phyloP scores from a whole-genome alignment of 2,113 vertebrate species.

The Scophthalmus maximus region DNA sequence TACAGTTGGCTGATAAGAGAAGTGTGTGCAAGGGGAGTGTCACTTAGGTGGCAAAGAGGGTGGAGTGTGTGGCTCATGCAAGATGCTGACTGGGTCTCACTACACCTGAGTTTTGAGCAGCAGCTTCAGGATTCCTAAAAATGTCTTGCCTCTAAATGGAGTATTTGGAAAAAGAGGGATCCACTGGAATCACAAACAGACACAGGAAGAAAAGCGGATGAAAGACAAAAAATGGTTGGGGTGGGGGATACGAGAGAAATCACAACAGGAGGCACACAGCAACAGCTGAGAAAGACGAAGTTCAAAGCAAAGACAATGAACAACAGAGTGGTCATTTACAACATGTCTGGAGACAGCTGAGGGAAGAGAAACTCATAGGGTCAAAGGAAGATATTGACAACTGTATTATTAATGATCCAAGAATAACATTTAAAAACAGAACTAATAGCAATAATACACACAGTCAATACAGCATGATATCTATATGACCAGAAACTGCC shows the following conservation, averaged over 20 bases:
- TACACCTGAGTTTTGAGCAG: constrained; percentile 87
- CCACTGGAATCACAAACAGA: constrained; percentile 99
- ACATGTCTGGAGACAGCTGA: constrained; percentile 21
- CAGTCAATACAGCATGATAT: background rate
- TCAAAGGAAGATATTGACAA: background rate
- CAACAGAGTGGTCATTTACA: constrained; percentile 47
- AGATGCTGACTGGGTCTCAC: constrained; percentile 87
- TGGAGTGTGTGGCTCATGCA: constrained; percentile 87
- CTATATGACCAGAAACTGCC: background rate
- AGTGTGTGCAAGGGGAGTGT: constrained; percentile 50
- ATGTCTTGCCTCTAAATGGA: constrained; percentile 90
- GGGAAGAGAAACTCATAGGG: background rate
- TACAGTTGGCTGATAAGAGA: constrained; percentile 15
- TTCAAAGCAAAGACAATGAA: constrained; percentile 56
- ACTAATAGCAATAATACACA: background rate
- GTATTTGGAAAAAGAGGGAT: constrained; percentile 90
- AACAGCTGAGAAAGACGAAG: constrained; percentile 38
- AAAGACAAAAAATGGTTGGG: constrained; percentile 39
- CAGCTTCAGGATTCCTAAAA: constrained; percentile 92
- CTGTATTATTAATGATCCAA: background rate
- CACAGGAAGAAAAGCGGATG: constrained; percentile 67
- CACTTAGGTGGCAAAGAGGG: constrained; percentile 34
- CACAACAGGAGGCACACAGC: constrained; percentile 43
- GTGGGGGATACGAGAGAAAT: constrained; percentile 35
- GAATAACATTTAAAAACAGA: background rate